Evolutionary conservation across 2,797 vertebrate genomes (phyloP).

Genomic region (Lepilemur ruficaudatus): DNA sequence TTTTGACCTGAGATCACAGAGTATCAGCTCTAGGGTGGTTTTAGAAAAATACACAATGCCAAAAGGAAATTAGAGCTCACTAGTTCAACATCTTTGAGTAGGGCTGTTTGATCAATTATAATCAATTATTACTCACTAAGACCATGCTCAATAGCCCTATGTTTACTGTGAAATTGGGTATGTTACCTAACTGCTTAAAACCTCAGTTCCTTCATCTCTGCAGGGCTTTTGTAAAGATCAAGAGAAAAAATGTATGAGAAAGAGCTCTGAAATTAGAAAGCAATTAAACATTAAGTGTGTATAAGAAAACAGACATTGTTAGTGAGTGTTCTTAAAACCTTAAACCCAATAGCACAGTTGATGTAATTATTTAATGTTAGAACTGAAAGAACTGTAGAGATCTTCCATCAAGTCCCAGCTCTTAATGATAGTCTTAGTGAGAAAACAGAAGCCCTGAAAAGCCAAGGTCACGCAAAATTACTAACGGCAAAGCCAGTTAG

Average conservation of each 20-base stretch:
- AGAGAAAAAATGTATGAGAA: neutral
- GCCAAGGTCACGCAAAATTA: neutral
- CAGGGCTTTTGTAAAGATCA: neutral
- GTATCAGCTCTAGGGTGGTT: neutral
- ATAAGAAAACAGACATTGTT: neutral
- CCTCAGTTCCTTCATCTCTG: neutral
- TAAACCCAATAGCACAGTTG: neutral
- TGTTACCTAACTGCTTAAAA: neutral
- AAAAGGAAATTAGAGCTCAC: neutral
- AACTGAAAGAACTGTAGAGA: neutral
- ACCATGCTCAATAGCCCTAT: neutral
- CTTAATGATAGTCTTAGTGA: neutral
- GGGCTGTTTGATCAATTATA: neutral
- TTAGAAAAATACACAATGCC: neutral
- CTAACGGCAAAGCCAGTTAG: neutral
- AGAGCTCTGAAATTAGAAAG: constrained; percentile 1
- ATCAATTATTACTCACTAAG: neutral
- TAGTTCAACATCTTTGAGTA: neutral
- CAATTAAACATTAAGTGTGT: neutral
- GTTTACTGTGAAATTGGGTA: neutral
- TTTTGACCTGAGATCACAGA: neutral
- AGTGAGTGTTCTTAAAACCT: neutral
- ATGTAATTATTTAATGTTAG: neutral
- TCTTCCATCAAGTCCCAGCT: neutral
- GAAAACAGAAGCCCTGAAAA: neutral